phyloP scores from a whole-genome alignment of 2,797 vertebrate species.

The Enteromius viviparus region DNA sequence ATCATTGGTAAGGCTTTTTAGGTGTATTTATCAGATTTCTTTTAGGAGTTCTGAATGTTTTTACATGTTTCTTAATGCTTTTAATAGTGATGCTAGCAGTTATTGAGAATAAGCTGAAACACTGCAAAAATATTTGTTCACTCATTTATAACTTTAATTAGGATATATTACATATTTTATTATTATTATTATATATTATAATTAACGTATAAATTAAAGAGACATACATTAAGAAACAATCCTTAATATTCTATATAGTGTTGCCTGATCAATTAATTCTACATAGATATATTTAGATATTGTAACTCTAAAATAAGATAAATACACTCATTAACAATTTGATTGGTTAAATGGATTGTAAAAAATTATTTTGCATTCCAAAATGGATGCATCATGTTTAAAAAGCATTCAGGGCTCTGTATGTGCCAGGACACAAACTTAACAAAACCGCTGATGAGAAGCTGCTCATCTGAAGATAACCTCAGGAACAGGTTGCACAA shows the following conservation, averaged over 20 bases:
- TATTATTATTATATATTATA: no score
- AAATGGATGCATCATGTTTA: conserved; percentile 53
- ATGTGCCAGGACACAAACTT: conserved; percentile 36
- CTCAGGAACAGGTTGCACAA: conserved; percentile 57
- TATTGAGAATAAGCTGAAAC: background rate
- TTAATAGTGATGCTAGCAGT: background rate
- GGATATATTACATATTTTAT: no score
- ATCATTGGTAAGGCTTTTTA: background rate
- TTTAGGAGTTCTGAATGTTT: background rate
- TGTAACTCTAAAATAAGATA: background rate
- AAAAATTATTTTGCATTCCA: background rate
- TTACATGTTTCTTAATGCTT: background rate
- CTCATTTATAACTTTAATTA: background rate
- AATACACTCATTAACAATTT: background rate
- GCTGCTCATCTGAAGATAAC: conserved; percentile 59
- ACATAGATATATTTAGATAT: background rate
- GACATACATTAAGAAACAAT: background rate
- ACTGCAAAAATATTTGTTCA: background rate
- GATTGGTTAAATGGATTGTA: background rate
- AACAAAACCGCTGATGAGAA: conserved; percentile 63
- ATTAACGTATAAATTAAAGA: background rate
- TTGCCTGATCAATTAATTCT: background rate
- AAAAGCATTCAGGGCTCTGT: conserved; percentile 9
- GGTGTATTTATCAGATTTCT: background rate
- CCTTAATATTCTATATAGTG: background rate